Conservation (phyloP, 2,888 invertebrate species). For the Netelia virgata region DNA sequence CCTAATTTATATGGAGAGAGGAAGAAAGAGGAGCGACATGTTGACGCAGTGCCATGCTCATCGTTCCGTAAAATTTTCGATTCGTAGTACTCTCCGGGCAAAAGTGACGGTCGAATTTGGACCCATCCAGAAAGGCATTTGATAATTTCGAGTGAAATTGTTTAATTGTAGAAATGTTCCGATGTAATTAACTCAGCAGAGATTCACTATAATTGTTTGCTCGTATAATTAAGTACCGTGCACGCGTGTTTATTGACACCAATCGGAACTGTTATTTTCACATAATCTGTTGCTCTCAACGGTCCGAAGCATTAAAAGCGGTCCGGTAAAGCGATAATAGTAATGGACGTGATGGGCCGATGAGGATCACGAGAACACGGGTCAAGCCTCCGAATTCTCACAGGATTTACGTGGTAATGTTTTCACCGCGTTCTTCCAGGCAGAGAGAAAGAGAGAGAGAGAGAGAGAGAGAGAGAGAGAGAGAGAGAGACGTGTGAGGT, state of each 20-base stretch:
- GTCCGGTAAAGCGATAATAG: conserved; percentile 70
- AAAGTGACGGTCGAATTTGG: too few relatives aligned
- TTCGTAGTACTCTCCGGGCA: too few relatives aligned
- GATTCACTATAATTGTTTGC: too few relatives aligned
- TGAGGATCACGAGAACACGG: conserved; percentile 29
- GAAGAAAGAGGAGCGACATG: conserved; percentile 3
- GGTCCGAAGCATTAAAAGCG: not conserved
- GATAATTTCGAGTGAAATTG: too few relatives aligned
- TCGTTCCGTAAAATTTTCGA: not conserved
- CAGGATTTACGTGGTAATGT: conserved; percentile 1
- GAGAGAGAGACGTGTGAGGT: not conserved
- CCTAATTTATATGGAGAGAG: not conserved
- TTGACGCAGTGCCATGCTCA: conserved; percentile 2
- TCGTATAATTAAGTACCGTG: too few relatives aligned
- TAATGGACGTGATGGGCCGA: conserved; percentile 72
- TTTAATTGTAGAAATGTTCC: too few relatives aligned
- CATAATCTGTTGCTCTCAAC: conserved; percentile 4
- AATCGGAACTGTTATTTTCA: not conserved
- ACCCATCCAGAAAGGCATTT: too few relatives aligned
- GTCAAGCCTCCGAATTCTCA: conserved; percentile 24
- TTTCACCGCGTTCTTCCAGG: not conserved
- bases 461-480: too few relatives aligned
- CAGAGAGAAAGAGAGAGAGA: not conserved
- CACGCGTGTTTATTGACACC: not conserved
- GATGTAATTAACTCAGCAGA: too few relatives aligned